Percentiles rank a stretch among this genome's conserved stretches.
Conservation (phyloP, 2,888 invertebrate species). For the Parthenolecanium corni region DNA sequence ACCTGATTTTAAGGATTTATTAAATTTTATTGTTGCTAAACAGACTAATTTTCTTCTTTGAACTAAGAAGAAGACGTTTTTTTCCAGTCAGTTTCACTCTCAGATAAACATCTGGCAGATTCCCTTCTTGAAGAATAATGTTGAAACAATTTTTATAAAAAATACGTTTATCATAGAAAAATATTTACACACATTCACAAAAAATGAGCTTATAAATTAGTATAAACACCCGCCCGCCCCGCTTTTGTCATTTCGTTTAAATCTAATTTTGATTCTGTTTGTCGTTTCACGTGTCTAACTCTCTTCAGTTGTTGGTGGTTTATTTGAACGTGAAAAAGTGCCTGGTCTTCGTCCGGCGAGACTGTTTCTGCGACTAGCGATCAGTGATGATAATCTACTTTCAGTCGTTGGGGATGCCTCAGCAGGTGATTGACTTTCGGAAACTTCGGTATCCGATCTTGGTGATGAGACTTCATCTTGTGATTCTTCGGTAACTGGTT, state of each 20-base stretch:
- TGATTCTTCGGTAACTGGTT: conserved; percentile 18
- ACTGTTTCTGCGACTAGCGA: conserved; percentile 29
- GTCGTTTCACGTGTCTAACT: conserved; percentile 5
- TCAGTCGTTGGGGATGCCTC: conserved; percentile 28
- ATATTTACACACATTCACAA: conserved; percentile 6
- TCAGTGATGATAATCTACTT: conserved; percentile 28
- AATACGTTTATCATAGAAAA: conserved; percentile 4
- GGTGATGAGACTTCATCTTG: conserved; percentile 5
- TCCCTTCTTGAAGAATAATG: too few relatives aligned
- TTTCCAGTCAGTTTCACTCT: too few relatives aligned
- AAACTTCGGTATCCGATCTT: not conserved
- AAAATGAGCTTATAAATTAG: conserved; percentile 13
- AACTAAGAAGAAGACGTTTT: not conserved
- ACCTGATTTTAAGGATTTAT: not conserved
- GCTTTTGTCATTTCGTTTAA: not conserved
- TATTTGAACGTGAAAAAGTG: not conserved
- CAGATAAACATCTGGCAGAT: too few relatives aligned
- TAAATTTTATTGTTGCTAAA: not conserved
- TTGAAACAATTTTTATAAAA: not conserved
- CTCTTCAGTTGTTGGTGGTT: conserved; percentile 14
- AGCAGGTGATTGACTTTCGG: not conserved
- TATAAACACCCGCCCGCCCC: conserved; percentile 12
- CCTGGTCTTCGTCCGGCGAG: conserved; percentile 14
- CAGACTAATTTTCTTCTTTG: not conserved
- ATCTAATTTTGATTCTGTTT: conserved; percentile 27